phyloP scores from a whole-genome alignment of 2,113 vertebrate genomes.

The Phylloscopus trochiloides region DNA sequence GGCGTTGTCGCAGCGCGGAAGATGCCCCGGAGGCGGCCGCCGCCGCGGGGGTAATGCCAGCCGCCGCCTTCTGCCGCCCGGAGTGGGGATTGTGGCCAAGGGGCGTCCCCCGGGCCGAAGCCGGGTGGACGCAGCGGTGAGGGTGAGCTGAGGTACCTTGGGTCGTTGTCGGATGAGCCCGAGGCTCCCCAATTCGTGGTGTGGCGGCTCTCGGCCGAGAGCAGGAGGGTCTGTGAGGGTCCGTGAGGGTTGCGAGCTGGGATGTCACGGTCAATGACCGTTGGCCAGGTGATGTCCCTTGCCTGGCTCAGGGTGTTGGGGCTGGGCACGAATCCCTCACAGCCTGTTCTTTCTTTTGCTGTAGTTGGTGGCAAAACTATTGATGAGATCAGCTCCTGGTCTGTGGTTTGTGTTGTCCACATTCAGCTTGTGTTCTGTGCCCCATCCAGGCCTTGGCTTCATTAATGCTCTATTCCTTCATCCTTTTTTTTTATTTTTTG shows the following conservation, averaged over 20 bases:
- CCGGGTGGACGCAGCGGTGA: fast-evolving
- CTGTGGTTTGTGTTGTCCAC: background rate
- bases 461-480: background rate
- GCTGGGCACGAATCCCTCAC: fast-evolving
- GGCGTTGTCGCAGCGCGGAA: background rate
- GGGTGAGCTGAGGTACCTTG: fast-evolving
- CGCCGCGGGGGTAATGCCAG: background rate
- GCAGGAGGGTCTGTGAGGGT: background rate
- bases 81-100: background rate
- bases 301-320: background rate
- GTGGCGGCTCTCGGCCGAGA: background rate
- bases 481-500: background rate
- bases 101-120: background rate
- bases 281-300: background rate
- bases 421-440: background rate
- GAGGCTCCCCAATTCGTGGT: too few relatives aligned
- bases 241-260: background rate
- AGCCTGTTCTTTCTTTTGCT: background rate
- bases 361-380: background rate
- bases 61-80: background rate
- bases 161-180: too few relatives aligned
- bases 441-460: background rate
- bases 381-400: background rate
- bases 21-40: background rate
- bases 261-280: background rate